These are phyloP conservation scores for Acropternis orthonyx DNA, from an alignment of 2,797 vertebrate genomes.

Conservation along the genomic window DNA sequence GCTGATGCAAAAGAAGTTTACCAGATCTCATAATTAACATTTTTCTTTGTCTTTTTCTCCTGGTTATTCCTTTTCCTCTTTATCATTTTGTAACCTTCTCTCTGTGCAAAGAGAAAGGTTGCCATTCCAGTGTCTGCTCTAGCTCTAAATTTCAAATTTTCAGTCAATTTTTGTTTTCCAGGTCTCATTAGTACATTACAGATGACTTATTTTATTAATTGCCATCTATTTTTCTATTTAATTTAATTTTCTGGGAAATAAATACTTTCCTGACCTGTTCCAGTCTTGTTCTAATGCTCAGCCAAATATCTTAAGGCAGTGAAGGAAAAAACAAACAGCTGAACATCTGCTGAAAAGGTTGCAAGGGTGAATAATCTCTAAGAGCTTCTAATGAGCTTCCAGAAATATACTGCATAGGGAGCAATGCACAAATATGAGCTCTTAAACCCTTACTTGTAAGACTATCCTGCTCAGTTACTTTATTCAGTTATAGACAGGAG, in stretches of 20 bases:
- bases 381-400: constrained; percentile 40
- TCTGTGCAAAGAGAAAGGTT: neutral
- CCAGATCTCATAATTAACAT: neutral
- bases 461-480: constrained; percentile 20
- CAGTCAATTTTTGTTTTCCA: neutral
- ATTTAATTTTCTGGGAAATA: constrained; percentile 57
- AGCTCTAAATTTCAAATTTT: neutral
- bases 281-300: constrained; percentile 22
- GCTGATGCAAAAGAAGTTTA: neutral
- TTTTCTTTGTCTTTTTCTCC: neutral
- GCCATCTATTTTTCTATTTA: neutral
- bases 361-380: constrained; percentile 62
- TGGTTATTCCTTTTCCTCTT: neutral
- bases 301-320: constrained; percentile 54
- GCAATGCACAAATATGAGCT: neutral
- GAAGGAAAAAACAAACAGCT: constrained; percentile 46
- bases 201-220: constrained; percentile 12
- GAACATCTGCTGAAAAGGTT: constrained; percentile 65
- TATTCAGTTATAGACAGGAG: constrained; percentile 21
- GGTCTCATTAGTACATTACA: neutral
- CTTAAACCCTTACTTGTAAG: constrained; percentile 28
- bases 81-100: neutral
- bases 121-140: neutral
- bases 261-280: constrained; percentile 35
- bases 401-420: constrained; percentile 1